Conservation (phyloP, 2,888 invertebrate species). For the Synergus umbraculus region DNA sequence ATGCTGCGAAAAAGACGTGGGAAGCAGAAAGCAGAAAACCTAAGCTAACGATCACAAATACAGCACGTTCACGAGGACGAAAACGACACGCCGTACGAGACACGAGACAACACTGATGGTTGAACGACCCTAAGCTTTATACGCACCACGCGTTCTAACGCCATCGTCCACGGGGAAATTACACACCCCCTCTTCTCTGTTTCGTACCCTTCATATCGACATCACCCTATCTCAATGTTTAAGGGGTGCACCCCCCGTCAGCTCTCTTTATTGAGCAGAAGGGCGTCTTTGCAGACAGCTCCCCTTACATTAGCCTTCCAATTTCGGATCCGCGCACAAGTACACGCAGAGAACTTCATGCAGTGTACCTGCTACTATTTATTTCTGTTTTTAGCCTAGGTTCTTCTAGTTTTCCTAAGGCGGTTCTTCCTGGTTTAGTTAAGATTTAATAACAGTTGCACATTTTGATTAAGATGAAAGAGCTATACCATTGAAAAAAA, state of each 20-base stretch:
- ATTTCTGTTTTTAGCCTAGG: not conserved
- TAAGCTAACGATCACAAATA: constrained; percentile 71
- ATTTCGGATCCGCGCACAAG: constrained; percentile 45
- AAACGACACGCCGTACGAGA: constrained; percentile 70
- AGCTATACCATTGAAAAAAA: too few relatives aligned
- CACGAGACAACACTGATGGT: constrained; percentile 75
- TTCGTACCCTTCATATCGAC: constrained; percentile 56
- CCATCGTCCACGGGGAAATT: constrained; percentile 74
- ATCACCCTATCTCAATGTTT: constrained; percentile 65
- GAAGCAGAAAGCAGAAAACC: constrained; percentile 50
- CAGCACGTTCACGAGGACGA: constrained; percentile 70
- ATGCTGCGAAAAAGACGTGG: not conserved
- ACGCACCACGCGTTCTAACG: constrained; percentile 54
- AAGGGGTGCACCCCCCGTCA: constrained; percentile 61
- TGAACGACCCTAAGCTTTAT: constrained; percentile 71
- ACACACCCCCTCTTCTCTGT: constrained; percentile 59
- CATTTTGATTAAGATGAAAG: not conserved
- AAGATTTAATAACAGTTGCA: not conserved
- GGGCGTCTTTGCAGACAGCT: constrained; percentile 62
- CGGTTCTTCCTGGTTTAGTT: not conserved
- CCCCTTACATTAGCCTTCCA: constrained; percentile 64
- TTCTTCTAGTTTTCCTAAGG: not conserved
- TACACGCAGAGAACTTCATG: not conserved
- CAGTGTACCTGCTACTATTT: not conserved
- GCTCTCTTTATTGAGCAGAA: constrained; percentile 58